These are phyloP conservation scores for Microplitis demolitor DNA, from an alignment of 1,140 invertebrate genomes.

Conservation along the genomic window DNA sequence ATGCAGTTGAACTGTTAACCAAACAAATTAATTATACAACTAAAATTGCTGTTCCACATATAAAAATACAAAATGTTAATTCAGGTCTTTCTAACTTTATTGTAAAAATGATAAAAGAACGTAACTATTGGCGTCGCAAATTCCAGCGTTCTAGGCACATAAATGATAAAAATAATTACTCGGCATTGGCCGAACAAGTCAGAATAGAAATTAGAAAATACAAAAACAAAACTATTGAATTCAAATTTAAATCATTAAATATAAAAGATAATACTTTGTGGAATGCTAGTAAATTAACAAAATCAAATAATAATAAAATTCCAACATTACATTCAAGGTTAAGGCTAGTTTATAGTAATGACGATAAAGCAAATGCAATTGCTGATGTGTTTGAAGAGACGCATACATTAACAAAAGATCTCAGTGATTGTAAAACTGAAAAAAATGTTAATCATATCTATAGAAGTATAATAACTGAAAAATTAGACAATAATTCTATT, in stretches of 20 bases:
- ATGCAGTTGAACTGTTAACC: background rate
- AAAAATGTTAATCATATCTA: background rate
- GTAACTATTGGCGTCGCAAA: background rate
- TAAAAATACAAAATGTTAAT: background rate
- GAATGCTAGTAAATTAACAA: conserved; percentile 16
- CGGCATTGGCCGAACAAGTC: background rate
- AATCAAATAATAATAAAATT: conserved; percentile 7
- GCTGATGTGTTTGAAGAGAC: conserved; percentile 17
- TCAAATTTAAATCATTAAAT: conserved; percentile 19
- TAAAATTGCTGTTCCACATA: background rate
- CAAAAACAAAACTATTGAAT: background rate
- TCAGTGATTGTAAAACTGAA: background rate
- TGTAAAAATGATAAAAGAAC: background rate
- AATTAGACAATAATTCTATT: background rate
- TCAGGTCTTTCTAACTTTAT: too few relatives aligned
- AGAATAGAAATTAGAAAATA: conserved; percentile 13
- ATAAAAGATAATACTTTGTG: conserved; percentile 18
- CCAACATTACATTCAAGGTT: conserved; percentile 1
- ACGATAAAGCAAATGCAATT: conserved; percentile 22
- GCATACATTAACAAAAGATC: conserved; percentile 1
- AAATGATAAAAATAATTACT: conserved; percentile 3
- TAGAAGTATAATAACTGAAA: background rate
- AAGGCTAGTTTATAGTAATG: background rate
- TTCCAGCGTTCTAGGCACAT: background rate
- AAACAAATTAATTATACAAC: background rate